Evolutionary conservation across 2,888 invertebrate genomes (phyloP).

Genomic region (Bugulina stolonifera): DNA sequence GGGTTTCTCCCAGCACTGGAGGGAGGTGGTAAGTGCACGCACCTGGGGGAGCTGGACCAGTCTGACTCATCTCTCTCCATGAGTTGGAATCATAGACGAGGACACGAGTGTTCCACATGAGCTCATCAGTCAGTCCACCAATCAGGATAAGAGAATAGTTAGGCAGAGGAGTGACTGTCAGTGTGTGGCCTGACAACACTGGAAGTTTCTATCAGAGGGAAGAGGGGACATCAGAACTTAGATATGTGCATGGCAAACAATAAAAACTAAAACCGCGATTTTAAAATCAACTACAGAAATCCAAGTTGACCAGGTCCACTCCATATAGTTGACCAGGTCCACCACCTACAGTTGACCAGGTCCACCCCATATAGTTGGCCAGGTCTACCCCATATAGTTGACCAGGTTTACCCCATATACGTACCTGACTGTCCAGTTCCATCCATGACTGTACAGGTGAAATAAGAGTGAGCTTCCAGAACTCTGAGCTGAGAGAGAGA

Average conservation of each 20-base stretch:
- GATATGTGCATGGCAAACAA: no score
- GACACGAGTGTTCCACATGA: neutral
- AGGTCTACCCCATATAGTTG: no score
- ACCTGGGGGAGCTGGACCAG: neutral
- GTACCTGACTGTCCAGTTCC: neutral
- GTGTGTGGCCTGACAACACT: constrained; percentile 12
- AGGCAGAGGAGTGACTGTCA: neutral
- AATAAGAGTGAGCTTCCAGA: neutral
- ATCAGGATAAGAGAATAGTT: neutral
- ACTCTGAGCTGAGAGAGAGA: neutral
- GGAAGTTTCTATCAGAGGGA: neutral
- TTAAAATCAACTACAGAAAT: no score
- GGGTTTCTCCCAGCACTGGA: no score
- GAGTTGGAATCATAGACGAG: neutral
- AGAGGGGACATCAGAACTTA: neutral
- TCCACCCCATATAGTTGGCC: no score
- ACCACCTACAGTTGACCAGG: no score
- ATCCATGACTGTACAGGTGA: neutral
- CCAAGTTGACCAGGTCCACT: no score
- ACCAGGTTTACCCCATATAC: no score
- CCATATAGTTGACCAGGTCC: no score
- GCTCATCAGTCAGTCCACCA: constrained; percentile 10
- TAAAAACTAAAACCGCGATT: no score
- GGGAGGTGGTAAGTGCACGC: no score
- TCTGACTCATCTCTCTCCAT: neutral